Percentiles rank a stretch among this genome's conserved stretches.
Evolutionary conservation across 2,888 invertebrate species (phyloP).

Genomic region (Caenorhabditis wallacei): DNA sequence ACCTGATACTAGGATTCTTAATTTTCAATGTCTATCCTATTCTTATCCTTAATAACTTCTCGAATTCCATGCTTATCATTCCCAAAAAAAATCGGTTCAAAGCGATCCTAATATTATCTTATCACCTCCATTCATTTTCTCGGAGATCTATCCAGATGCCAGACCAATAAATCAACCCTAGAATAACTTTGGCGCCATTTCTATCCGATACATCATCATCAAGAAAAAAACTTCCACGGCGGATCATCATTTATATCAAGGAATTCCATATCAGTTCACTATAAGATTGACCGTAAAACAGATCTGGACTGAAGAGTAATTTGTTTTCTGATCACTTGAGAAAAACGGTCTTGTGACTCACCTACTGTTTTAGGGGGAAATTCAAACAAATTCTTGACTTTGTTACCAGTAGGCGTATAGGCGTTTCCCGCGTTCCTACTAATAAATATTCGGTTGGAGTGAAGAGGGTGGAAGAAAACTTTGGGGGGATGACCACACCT

Average conservation of each 20-base stretch:
- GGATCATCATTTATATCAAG: neutral
- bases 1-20: no score
- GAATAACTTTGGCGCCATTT: slow-evolving; percentile 16
- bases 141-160: no score
- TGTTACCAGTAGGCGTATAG: slow-evolving; percentile 20
- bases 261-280: no score
- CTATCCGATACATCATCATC: neutral
- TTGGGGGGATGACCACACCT: slow-evolving; percentile 5
- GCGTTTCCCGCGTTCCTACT: slow-evolving; percentile 34
- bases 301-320: no score
- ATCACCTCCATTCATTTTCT: neutral
- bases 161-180: slow-evolving; percentile 5
- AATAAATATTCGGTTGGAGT: slow-evolving; percentile 15
- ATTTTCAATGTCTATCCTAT: no score
- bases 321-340: slow-evolving; percentile 24
- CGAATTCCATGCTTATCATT: no score
- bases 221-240: neutral
- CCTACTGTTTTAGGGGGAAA: slow-evolving; percentile 1
- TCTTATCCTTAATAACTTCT: no score
- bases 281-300: no score
- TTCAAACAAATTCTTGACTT: slow-evolving; percentile 38
- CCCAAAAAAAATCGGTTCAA: no score
- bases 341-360: slow-evolving; percentile 34
- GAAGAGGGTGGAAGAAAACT: slow-evolving; percentile 3
- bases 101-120: no score